Conservation (phyloP, 2,113 vertebrate species). For the Trinectes maculatus region DNA sequence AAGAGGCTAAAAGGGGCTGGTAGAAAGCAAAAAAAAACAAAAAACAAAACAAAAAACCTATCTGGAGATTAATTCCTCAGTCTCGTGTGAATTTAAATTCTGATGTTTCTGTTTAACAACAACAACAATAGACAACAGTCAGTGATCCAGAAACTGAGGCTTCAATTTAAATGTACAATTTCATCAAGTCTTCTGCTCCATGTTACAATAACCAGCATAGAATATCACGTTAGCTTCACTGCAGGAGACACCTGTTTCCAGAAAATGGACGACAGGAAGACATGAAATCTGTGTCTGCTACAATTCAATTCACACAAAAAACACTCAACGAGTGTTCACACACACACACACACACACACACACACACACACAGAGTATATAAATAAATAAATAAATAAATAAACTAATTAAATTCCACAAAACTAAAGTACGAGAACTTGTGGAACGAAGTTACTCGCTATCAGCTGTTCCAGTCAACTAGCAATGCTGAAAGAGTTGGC, state of each 20-base stretch:
- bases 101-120: not conserved
- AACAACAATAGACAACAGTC: not conserved
- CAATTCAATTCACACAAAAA: too few species aligned
- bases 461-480: conserved; percentile 96
- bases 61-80: not conserved
- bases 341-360: too few species aligned
- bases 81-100: not conserved
- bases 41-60: not conserved
- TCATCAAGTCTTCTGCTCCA: conserved; percentile 14
- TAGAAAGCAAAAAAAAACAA: too few species aligned
- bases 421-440: conserved; percentile 31
- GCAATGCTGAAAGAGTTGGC: conserved; percentile 96
- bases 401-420: conserved; percentile 15
- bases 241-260: not conserved
- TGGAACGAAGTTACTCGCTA: conserved; percentile 80
- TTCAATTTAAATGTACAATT: conserved; percentile 2
- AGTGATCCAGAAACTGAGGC: not conserved
- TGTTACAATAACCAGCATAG: conserved; percentile 23
- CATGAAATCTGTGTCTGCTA: too few species aligned
- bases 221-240: conserved; percentile 24
- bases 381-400: conserved; percentile 8
- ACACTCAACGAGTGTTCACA: too few species aligned
- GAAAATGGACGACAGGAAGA: too few species aligned
- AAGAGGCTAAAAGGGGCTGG: conserved; percentile 10
- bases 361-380: not conserved